Evolutionary conservation across 1,140 invertebrate species (phyloP).

Genomic region (Drosophila saltans): DNA sequence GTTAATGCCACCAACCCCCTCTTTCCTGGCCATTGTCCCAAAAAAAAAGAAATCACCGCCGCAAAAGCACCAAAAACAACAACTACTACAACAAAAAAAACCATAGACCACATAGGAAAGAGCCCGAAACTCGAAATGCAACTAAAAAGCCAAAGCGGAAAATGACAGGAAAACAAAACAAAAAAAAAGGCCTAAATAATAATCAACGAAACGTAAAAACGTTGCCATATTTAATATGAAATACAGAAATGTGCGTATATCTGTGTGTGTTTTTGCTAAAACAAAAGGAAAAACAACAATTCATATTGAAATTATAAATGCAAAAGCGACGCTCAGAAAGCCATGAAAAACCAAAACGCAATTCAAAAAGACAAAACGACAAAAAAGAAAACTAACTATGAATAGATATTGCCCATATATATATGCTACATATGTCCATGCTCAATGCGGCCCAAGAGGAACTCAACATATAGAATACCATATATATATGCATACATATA

Average conservation of each 20-base stretch:
- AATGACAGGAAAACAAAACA: conserved; percentile 33
- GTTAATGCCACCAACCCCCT: conserved; percentile 56
- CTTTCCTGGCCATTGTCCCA: conserved; percentile 18
- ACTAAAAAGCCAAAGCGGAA: conserved; percentile 59
- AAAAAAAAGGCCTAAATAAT: conserved; percentile 41
- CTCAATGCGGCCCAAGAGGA: not conserved
- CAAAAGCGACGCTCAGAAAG: conserved; percentile 58
- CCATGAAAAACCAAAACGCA: conserved; percentile 47
- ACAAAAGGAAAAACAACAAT: conserved; percentile 44
- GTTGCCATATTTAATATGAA: conserved; percentile 59
- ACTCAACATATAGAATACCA: not conserved
- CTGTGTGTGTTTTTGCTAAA: conserved; percentile 16
- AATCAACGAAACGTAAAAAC: conserved; percentile 55
- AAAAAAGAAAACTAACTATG: conserved; percentile 32
- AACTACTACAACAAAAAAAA: conserved; percentile 33
- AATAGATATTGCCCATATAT: conserved; percentile 52
- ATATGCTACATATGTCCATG: conserved; percentile 7
- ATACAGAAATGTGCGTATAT: conserved; percentile 14
- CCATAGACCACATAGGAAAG: conserved; percentile 36
- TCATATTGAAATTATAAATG: conserved; percentile 54
- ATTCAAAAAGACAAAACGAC: conserved; percentile 40
- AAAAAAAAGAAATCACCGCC: not conserved
- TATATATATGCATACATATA: conserved; percentile 8
- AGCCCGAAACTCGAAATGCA: conserved; percentile 22
- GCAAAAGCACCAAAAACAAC: conserved; percentile 4